Evolutionary conservation across 2,797 vertebrate species (phyloP).

Genomic region (Sternotherus odoratus): DNA sequence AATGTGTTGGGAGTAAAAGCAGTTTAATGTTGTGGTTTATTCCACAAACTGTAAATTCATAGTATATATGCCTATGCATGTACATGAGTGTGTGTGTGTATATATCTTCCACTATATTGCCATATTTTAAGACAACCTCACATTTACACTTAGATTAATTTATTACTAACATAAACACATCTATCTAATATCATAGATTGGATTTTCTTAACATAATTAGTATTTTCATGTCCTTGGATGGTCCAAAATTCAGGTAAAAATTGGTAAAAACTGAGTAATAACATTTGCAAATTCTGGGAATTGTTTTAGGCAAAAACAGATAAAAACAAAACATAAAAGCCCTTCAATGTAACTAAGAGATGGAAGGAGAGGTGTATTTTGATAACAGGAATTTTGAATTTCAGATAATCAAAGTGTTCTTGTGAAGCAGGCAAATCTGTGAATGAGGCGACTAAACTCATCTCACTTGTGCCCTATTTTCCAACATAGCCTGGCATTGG

Average conservation of each 20-base stretch:
- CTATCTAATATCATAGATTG: neutral
- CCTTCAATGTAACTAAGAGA: constrained; percentile 25
- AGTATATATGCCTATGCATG: neutral
- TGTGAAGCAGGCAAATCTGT: constrained; percentile 1
- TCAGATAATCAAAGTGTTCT: neutral
- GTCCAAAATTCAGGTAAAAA: neutral
- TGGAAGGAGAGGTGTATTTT: neutral
- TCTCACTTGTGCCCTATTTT: constrained; percentile 45
- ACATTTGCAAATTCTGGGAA: neutral
- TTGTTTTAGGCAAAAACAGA: neutral
- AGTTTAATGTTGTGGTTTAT: neutral
- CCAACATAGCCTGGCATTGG: constrained; percentile 21
- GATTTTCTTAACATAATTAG: neutral
- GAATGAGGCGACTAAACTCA: constrained; percentile 27
- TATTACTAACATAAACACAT: neutral
- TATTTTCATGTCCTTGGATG: neutral
- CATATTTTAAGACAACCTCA: neutral
- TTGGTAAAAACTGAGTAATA: neutral
- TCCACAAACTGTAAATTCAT: neutral
- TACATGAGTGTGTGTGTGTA: neutral
- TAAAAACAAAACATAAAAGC: neutral
- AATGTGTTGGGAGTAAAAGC: neutral
- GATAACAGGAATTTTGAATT: constrained; percentile 37
- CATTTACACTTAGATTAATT: neutral
- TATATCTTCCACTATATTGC: neutral